Evolutionary conservation across 1,140 invertebrate genomes (phyloP), one percentile per base, ranked within the genome.

Genomic region (Hirudo medicinalis): DNA sequence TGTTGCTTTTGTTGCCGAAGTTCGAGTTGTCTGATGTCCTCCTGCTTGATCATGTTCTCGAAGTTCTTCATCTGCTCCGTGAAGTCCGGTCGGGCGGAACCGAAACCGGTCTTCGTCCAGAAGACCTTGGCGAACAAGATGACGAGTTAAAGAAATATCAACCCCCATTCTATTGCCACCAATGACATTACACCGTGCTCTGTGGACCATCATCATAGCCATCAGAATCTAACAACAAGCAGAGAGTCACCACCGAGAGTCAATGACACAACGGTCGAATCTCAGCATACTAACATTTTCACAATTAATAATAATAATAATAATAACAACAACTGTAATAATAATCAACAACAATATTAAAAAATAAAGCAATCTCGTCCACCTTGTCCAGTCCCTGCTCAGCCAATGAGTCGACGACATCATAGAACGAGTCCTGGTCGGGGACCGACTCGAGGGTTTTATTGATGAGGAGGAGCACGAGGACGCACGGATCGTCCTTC

Each of bases 391-490:
- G 94, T 5, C 93, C 94, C 78, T 96, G 93, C 76, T 97, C 92
- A 81, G 98, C 94, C 40, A 99, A 83, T 53, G 88, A 87, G 84
- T 99, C 96, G 0, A 94, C 92, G 77, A 99, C 91, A 83, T 99
- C 94, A 79, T 98, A 99, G 81, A 97, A 99, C 15, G 90, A 92
- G 80, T 98, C 94, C 82, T 95, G 91, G 83, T 98, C 95, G 0
- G 92, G 91, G 71, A 98, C 88, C 15, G 94, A 94, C 80, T 93
- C 94, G 20, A 99, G 81, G 32, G 92, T 93, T 84, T 82, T 71
- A 0, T 73, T 27, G 49, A 40, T 89, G 57, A 99, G 86, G 20
- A 92, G 97, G 76, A 93, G 95, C 20, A 94, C 92, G 81, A 94
- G 97, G 73, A 97, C 91, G 0, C 97, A 63, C 11, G 57, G 22